Percentiles rank a stretch among this genome's conserved stretches.
Conservation (phyloP, 2,797 vertebrate genomes). For the Onychomys leucogaster region DNA sequence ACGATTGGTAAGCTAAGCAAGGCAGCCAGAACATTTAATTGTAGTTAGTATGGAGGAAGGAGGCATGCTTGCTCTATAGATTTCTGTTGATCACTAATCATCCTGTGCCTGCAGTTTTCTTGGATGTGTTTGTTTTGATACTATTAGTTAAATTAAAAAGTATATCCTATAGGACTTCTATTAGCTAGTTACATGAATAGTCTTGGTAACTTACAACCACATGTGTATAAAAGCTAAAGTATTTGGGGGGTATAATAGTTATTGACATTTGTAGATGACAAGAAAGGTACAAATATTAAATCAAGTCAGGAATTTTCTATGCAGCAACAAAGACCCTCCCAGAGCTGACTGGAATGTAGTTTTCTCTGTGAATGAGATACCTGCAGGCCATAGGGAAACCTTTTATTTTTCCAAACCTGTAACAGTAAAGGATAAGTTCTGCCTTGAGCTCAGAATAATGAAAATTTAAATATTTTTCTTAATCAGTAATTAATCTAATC, state of each 20-base stretch:
- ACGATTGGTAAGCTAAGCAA: neutral
- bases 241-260: neutral
- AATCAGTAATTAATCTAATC: constrained; percentile 83
- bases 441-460: constrained; percentile 48
- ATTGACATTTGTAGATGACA: neutral
- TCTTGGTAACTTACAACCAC: neutral
- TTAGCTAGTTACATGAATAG: neutral
- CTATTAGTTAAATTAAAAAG: constrained; percentile 9
- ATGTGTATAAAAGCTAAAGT: neutral
- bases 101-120: neutral
- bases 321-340: neutral
- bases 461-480: constrained; percentile 76
- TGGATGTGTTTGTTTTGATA: constrained; percentile 1
- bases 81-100: constrained; percentile 49
- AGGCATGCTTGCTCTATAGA: neutral
- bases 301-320: neutral
- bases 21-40: neutral
- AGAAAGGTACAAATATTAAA: neutral
- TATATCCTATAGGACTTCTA: neutral
- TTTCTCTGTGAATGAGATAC: neutral
- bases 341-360: neutral
- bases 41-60: constrained; percentile 41
- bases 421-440: constrained; percentile 3
- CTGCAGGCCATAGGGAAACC: neutral
- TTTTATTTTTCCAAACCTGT: constrained; percentile 50